Evolutionary conservation across 1,140 invertebrate genomes (phyloP), one percentile per base, ranked within the genome.

Genomic region (Teleogryllus occipitalis): DNA sequence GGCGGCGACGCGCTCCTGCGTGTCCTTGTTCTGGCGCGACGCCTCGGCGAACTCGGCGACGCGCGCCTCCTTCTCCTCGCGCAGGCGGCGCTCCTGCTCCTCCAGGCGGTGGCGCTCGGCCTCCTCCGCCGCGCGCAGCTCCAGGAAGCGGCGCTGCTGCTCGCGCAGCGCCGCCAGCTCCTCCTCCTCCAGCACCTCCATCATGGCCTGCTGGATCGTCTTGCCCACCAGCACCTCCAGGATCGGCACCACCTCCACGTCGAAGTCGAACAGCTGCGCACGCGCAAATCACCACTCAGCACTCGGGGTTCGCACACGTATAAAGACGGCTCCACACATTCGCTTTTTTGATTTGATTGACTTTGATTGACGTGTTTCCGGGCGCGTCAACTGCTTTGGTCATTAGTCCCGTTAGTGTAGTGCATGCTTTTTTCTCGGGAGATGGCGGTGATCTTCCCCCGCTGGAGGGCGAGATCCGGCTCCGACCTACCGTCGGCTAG

Each of bases 191-290:
- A 94, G 87, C 74, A 93, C 91, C 85, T 98, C 96, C 7, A 94
- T 89, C 81, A 97, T 87, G 14, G 95, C 91, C 86, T 96, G 94
- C 84, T 97, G 94, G 72, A 96, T 89, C 48, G 94, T 96, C 85
- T 95, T 95, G 39, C 95, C 95, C 22, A 97, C 93, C 47, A 98
- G 86, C 18, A 94, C 91, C 85, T 97, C 95, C 77, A 97, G 88
- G 73, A 97, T 93, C 8, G 96, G 95, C 83, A 93, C 92, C 10
- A 96, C 95, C 86, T 97, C 96, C 82, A 91, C 86, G 86, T 97
- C 95, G 87, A 96, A 98, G 87, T 97, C 92, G 86, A 94, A 95
- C n/a, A 95, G 87, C 90, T 92, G 84, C 48, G 83, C 10, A 65
- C 54, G 54, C n/a, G n/a, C n/a, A n/a, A n/a, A n/a, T n/a, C n/a